Base-by-base conservation (phyloP, 1,140 invertebrate species). In the Leptopilina boulardi region DNA sequence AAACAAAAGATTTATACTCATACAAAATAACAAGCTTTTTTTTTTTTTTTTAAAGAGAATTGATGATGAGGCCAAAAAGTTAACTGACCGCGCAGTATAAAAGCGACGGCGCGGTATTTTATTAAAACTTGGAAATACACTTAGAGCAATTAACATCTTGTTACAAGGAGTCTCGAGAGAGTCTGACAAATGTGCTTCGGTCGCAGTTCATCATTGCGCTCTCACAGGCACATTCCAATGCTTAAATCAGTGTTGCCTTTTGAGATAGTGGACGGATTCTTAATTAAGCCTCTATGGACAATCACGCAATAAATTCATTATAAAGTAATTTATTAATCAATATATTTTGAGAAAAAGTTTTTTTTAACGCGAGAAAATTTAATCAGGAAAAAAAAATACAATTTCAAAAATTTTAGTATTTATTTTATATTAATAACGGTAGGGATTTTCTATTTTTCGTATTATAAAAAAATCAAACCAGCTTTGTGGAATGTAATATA, bases 51-150 rank as follows among this genome's bases (percentile, higher is more conserved):
- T n/a, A n/a, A 59, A 75, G 42, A 72, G 78, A n/a, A n/a, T n/a
- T n/a, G n/a, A 77, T 75, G 79, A 80, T 76, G 77, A 59, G 74
- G 71, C 66, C 77, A 80, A 80, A 70, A 78, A 80, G 78, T 74
- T 74, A 75, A 82, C 78, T 80, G 70, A n/a, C 73, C n/a, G n/a
- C n/a, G n/a, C n/a, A 47, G 78, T 76, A 71, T 80, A 73, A n/a
- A n/a, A 80, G 72, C 54, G 71, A 72, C 54, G 71, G 70, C 54
- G 59, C 70, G 73, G 38, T 75, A 54, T 71, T 82, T 82, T 82
- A 82, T 82, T 82, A 80, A 80, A 82, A 82, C 71, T 79, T 78
- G 77, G 80, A 77, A 77, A 82, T 77, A 75, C 73, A 80, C 76
- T 71, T 59, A 73, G 75, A 56, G 78, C 78, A 82, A 82, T 82